Evolutionary conservation across 2,797 vertebrate genomes (phyloP), one percentile per base, ranked within the genome.

Genomic region (Microchirus variegatus): DNA sequence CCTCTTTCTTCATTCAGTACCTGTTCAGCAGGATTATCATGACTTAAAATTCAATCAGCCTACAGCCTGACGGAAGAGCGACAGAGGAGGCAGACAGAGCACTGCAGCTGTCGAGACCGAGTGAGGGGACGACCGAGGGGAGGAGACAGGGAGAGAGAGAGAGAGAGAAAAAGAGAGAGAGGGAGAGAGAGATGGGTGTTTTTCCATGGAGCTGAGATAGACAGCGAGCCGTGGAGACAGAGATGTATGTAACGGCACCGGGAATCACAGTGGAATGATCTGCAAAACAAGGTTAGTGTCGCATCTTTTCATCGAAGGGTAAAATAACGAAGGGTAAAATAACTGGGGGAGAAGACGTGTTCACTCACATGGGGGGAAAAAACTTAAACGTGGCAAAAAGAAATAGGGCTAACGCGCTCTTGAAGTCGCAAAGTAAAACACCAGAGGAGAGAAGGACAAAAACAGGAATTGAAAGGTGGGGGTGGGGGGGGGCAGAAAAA

Each of bases 31-130:
- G 88, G 89, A 91, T 90, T 91, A 90, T 84, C 86, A 90, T 83
- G 90, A 90, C 86, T 90, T 90, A 89, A 89, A 88, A 88, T 89
- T 89, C 89, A 90, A 91, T 89, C 89, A 90, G 87, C 80, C 82
- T 60, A 67, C 83, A 82, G 85, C 73, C 83, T 81, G 86, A 86
- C 73, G 56, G 72, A 81, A 75, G 74, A 87, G 75, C 75, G 80
- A 90, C 77, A 85, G 70, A 83, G 74, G 53, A 70, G 70, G 83
- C 75, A 83, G 76, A 80, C 82, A 72, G 80, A 82, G 77, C 59
- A 73, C 80, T 84, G 87, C 89, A 90, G 87, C 87, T 91, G 88
- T 87, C 79, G 73, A 87, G 86, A 85, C 70, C 70, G 52, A 80
- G 84, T 14, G 75, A 84, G 72, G 72, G 82, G 74, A 78, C 67